Base-by-base conservation (phyloP, 1,140 invertebrate species). In the Drosophila kurseongensis region DNA sequence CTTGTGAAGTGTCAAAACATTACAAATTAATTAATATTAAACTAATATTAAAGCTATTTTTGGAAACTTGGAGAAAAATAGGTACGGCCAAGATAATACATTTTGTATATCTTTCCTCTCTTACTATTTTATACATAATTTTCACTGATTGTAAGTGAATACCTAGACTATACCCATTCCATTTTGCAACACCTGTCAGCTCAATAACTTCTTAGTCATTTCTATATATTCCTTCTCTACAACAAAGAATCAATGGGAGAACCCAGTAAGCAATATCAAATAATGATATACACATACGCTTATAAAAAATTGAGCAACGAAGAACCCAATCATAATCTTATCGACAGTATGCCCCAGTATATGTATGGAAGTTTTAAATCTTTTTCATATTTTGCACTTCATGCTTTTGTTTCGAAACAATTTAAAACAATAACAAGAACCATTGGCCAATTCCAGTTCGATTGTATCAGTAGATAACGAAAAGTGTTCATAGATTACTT, bases 401-500 rank as follows among this genome's bases (percentile, higher is more conserved):
- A 35, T 54, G 54, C 23, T 59, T 52, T 51, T 51, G 65, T 72
- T 71, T 59, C 44, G 68, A 72, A 73, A 72, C 36, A 18, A 13
- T 65, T 67, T 52, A 35, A 35, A 29, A 50, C 65, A 57, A 69
- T 32, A 54, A 48, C 63, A 50, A 57, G 16, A 16, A 16, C 45
- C n/a, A 61, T n/a, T 13, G 12, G 42, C n/a, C 18, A 40, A 32
- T 38, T 60, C 18, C 47, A 67, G 18, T 4, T 8, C 14, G 66
- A 73, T 73, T 52, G 16, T 73, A 73, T 73, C 67, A 52, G 56
- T 23, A 73, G 68, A 73, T 61, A 73, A 38, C 35, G 9, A 50
- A 47, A 41, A 35, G 44, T 29, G 44, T 50, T 71, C n/a, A 18
- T 48, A 71, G 65, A 75, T 63, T 74, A 74, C 38, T 65, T 14